These are phyloP conservation scores for Drosophila diplacantha DNA, from an alignment of 2,888 invertebrate species.

Conservation along the genomic window DNA sequence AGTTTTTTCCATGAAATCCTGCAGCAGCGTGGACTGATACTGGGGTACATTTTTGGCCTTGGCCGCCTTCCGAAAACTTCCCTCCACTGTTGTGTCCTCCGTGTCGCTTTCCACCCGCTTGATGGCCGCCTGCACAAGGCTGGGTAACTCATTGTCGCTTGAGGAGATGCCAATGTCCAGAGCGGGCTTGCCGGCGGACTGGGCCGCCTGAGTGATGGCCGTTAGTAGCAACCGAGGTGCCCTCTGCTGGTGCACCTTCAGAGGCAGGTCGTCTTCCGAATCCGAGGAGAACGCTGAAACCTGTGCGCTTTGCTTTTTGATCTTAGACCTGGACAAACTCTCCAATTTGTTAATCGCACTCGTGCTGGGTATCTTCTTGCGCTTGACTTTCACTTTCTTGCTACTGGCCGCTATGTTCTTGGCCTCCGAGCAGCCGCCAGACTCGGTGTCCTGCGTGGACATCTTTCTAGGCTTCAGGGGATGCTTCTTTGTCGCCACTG, in stretches of 20 bases:
- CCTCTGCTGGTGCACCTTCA: slow-evolving; percentile 66
- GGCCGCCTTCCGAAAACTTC: slow-evolving; percentile 46
- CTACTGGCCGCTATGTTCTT: slow-evolving; percentile 51
- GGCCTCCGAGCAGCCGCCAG: slow-evolving; percentile 72
- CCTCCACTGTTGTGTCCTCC: slow-evolving; percentile 79
- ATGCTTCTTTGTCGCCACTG: slow-evolving; percentile 17
- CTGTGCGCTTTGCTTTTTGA: slow-evolving; percentile 25
- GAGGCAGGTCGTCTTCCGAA: slow-evolving; percentile 70
- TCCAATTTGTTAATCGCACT: slow-evolving; percentile 39
- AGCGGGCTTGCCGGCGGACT: slow-evolving; percentile 17
- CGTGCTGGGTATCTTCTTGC: slow-evolving; percentile 67
- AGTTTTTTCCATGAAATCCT: slow-evolving; percentile 89
- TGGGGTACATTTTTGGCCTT: slow-evolving; percentile 78
- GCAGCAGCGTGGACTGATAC: slow-evolving; percentile 86
- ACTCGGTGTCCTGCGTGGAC: slow-evolving; percentile 64
- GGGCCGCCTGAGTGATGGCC: slow-evolving; percentile 54
- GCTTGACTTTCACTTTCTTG: slow-evolving; percentile 74
- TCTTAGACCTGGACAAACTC: slow-evolving; percentile 17
- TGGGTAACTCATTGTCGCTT: slow-evolving; percentile 87
- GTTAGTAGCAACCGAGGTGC: slow-evolving; percentile 71
- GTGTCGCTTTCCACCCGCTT: slow-evolving; percentile 86
- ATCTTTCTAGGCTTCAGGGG: slow-evolving; percentile 24
- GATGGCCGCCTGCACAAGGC: slow-evolving; percentile 86
- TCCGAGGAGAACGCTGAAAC: slow-evolving; percentile 64
- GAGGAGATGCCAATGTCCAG: slow-evolving; percentile 78